Base-by-base conservation (phyloP, 2,888 invertebrate species). In the Cryptocheilus praepositus region DNA sequence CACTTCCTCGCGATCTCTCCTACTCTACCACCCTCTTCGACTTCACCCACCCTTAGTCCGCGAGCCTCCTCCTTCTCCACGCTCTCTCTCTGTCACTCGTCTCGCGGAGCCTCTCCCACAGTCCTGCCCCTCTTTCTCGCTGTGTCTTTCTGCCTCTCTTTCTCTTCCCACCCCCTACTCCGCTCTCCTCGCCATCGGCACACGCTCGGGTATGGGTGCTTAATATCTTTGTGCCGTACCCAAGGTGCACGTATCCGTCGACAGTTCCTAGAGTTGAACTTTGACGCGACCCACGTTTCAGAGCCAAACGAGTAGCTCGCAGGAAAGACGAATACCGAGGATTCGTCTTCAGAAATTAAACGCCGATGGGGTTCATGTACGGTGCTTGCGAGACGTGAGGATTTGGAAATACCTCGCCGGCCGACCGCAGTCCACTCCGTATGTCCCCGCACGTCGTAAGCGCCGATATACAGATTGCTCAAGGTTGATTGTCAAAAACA, bases 241-340 rank as follows among this genome's bases (percentile, higher is more conserved):
- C 54, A 52, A 77, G 70, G 60, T 72, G 72, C 67, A 65, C 71
- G 77, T 71, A 22, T 46, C 69, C 69, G 57, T 73, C 55, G 57
- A 64, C 67, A 75, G 66, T 64, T 69, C 67, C 70, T 61, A 63
- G 61, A 76, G 65, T 61, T 72, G 58, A 75, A 70, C 69, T 75
- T 70, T 57, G 62, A 18, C 53, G 45, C 57, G 49, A 59, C 60
- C 64, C 59, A 52, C 82, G 84, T 87, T 86, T 85, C 85, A 84
- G 81, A 79, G 84, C 86, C 84, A 85, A 77, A 82, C 83, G 82
- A 36, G 76, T 73, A 77, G 76, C 73, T 67, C 71, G 66, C 67
- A 64, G 73, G 63, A 56, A 61, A 63, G 46, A 74, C 66, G 70
- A 58, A 67, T 1, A 36, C 3, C 36, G 36, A 36, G 5, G 25